Evolutionary conservation across 2,797 vertebrate genomes (phyloP), one percentile per base, ranked within the genome.

Genomic region (Discoglossus pictus): DNA sequence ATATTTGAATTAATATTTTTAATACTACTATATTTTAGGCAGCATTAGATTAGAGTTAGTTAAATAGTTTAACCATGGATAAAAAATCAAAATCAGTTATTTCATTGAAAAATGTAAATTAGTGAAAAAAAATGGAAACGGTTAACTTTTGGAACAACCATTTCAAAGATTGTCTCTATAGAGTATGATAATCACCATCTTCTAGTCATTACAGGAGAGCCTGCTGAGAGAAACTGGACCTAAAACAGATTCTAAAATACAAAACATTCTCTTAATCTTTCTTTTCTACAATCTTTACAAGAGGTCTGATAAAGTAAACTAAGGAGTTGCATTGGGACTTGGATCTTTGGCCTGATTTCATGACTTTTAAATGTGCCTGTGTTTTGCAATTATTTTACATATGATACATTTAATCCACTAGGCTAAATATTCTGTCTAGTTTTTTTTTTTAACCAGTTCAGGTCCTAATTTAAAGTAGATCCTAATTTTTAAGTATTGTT

Each of bases 191-290:
- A 75, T 72, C 61, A 60, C 42, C 58, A 68, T 70, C 80, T 80
- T 67, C 23, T 9, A 83, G 82, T 84, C 82, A 61, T 82, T 80
- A 83, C 68, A 84, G 83, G 79, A 85, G 83, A 83, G 85, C 86
- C 86, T 87, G 82, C 83, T 84, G 86, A 83, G 73, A 23, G 59
- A 75, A 74, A 39, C 31, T 56, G 64, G 69, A 73, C 66, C 53
- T 68, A 77, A 73, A 65, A 4, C 60, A 72, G 63, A 56, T 80
- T 74, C 61, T 24, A 12, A 7, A 46, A 79, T 42, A 24, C 5
- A 40, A 56, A 56, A 15, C 12, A 56, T 40, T 9, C 27, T 31
- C 35, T 42, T 56, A 23, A 55, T 56, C 20, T 56, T 31, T 40
- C 35, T 56, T 56, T 40, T 42, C 34, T 38, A 11, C 35, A 24